Percentiles rank a stretch among this genome's conserved stretches.
phyloP scores from a whole-genome alignment of 1,140 invertebrate species.

The Drosophila chauvacae region DNA sequence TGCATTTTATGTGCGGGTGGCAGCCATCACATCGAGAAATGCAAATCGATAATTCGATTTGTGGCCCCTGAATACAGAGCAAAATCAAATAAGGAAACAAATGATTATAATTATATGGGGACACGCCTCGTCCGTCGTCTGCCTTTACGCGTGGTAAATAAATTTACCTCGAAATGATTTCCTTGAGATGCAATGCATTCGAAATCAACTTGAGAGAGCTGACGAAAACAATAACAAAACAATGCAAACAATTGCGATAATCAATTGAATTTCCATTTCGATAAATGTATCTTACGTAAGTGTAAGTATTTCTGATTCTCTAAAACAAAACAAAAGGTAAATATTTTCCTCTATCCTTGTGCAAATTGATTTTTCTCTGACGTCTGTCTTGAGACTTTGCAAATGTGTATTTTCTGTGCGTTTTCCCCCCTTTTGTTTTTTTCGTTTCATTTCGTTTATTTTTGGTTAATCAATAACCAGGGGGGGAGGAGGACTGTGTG shows the following conservation, averaged over 20 bases:
- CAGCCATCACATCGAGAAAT: not conserved
- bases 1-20: conserved; percentile 1
- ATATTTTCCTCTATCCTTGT: conserved; percentile 34
- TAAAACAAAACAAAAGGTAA: conserved; percentile 12
- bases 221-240: conserved; percentile 1
- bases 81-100: conserved; percentile 48
- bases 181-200: conserved; percentile 34
- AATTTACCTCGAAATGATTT: conserved; percentile 27
- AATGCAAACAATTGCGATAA: conserved; percentile 10
- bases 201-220: not conserved
- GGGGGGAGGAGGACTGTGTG: not conserved
- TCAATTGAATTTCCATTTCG: conserved; percentile 21
- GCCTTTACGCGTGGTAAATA: conserved; percentile 34
- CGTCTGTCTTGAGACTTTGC: conserved; percentile 63
- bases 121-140: conserved; percentile 23
- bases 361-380: conserved; percentile 54
- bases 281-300: conserved; percentile 7
- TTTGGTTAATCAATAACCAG: conserved; percentile 57
- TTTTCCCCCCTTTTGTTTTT: not conserved
- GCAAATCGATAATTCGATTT: conserved; percentile 48
- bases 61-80: conserved; percentile 22
- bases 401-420: conserved; percentile 15
- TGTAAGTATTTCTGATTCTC: conserved; percentile 2
- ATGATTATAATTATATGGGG: conserved; percentile 37
- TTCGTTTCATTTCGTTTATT: conserved; percentile 37